phyloP scores from a whole-genome alignment of 2,113 vertebrate species.

The Pelecanus crispus region DNA sequence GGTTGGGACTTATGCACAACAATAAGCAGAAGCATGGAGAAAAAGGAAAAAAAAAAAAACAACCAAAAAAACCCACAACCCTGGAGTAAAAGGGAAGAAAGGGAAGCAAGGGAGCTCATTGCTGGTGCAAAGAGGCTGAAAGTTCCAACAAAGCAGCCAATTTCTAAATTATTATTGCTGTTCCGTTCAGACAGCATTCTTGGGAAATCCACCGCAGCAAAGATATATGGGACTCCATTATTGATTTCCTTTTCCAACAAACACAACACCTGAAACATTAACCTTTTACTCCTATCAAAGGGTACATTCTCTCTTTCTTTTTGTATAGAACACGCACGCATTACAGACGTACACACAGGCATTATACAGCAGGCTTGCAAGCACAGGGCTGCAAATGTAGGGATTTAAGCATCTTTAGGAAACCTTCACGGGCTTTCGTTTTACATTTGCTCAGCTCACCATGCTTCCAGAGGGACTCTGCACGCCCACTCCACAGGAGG shows the following conservation, averaged over 20 bases:
- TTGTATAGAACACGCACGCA: neutral
- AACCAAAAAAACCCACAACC: too few relatives aligned
- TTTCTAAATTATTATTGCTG: neutral
- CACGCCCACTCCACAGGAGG: rapidly evolving
- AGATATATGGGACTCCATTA: neutral
- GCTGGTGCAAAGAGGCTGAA: neutral
- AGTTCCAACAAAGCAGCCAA: neutral
- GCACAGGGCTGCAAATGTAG: neutral
- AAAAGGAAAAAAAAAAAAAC: neutral
- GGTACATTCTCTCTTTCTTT: neutral
- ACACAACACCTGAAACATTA: neutral
- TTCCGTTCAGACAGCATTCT: neutral
- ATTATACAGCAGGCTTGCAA: neutral
- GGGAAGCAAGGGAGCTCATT: neutral
- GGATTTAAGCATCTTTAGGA: neutral
- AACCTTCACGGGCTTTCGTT: neutral
- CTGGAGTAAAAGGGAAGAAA: neutral
- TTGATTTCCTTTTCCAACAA: neutral
- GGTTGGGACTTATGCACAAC: neutral
- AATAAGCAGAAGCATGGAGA: neutral
- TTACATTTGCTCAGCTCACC: neutral
- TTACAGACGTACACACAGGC: neutral
- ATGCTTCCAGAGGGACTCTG: neutral
- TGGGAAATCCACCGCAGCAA: neutral
- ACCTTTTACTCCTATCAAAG: neutral